A percentile compares a stretch with the other conserved stretches of the same genome.
Evolutionary conservation across 2,113 vertebrate genomes (phyloP).

Genomic region (Bothrops jararaca): DNA sequence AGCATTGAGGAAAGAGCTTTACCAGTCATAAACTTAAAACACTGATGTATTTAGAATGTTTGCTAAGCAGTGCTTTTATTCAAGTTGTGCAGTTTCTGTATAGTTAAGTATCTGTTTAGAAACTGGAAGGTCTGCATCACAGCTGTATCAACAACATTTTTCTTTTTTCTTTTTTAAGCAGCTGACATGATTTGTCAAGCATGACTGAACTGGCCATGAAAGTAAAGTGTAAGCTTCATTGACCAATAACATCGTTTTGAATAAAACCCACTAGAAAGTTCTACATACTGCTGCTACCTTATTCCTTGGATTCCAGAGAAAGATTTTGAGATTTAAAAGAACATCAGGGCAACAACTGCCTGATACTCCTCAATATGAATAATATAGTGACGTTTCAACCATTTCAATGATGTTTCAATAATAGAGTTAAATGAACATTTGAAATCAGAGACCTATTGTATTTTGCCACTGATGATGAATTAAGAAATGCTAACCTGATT

Average conservation of each 20-base stretch:
- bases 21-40: slow-evolving; percentile 20
- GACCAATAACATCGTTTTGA: slow-evolving; percentile 48
- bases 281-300: slow-evolving; percentile 59
- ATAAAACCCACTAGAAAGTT: slow-evolving; percentile 48
- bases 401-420: slow-evolving; percentile 27
- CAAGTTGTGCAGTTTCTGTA: slow-evolving; percentile 32
- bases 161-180: slow-evolving; percentile 49
- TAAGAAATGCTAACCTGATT: slow-evolving; percentile 52
- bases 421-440: slow-evolving; percentile 63
- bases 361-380: slow-evolving; percentile 51
- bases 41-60: slow-evolving; percentile 11
- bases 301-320: slow-evolving; percentile 47
- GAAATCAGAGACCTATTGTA: slow-evolving; percentile 54
- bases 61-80: slow-evolving; percentile 32
- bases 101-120: slow-evolving; percentile 55
- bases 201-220: slow-evolving; percentile 64
- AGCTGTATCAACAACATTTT: slow-evolving; percentile 72
- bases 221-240: slow-evolving; percentile 53
- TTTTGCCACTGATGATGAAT: slow-evolving; percentile 57
- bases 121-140: slow-evolving; percentile 50
- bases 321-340: slow-evolving; percentile 54
- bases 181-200: slow-evolving; percentile 71
- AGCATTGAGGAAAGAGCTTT: slow-evolving; percentile 20
- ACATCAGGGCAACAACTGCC: slow-evolving; percentile 41
- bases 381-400: slow-evolving; percentile 25